Base-by-base conservation (phyloP, 2,113 vertebrate genomes). In the Elgaria multicarinata region DNA sequence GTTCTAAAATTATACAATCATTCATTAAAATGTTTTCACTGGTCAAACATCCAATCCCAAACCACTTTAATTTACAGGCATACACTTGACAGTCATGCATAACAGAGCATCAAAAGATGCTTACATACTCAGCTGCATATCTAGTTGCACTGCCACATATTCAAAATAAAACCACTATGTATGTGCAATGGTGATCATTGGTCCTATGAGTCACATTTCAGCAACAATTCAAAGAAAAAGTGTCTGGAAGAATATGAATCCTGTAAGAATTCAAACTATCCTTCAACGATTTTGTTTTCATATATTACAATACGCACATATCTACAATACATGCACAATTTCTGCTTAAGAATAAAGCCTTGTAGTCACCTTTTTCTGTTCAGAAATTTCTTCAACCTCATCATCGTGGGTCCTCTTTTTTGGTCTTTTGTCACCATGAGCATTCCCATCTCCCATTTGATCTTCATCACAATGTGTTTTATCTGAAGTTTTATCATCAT, bases 401-500 rank as follows among this genome's bases (percentile, higher is more conserved):
- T 31, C n/a, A 39, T 36, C 58, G 20, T 31, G 26, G 6, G n/a
- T 78, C 31, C 6, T 76, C 28, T 33, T 69, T 77, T 53, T 66
- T 64, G 28, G 9, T 10, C 67, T 67, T 50, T 14, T 76, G 28
- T 64, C 31, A 84, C 77, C 72, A 74, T 28, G 16, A 74, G 36
- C 53, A n/a, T 33, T 81, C 53, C 36, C 44, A 4, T 67, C 88
- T 77, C 58, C 36, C 31, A 36, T 39, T 67, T 84, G n/a, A 67
- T 12, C 55, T 50, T 83, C 55, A 36, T 39, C 72, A 67, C 24
- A 46, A 44, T 36, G 3, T 69, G 4, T 53, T 16, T 53, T 66
- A 78, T 20, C 44, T 66, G 44, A 64, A 66, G n/a, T 77, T 84
- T 89, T 84, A 84, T 77, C 80, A 39, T 64, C 72, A 42, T 77